phyloP scores from a whole-genome alignment of 2,888 invertebrate species.

The Protophormia terraenovae region DNA sequence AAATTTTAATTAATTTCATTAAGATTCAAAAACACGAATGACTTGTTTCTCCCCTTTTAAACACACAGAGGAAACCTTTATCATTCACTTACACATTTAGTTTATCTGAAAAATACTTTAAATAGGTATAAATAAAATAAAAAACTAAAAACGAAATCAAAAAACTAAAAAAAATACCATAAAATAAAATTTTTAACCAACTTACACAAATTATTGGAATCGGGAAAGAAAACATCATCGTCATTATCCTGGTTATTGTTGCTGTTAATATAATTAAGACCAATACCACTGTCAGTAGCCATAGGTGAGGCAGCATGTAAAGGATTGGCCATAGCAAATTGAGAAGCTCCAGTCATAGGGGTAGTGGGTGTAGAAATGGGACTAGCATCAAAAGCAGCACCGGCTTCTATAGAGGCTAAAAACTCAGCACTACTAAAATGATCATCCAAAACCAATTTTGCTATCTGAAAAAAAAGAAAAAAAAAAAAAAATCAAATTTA shows the following conservation, averaged over 20 bases:
- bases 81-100: not conserved
- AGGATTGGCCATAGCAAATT: slow-evolving; percentile 76
- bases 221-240: slow-evolving; percentile 79
- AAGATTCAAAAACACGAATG: not conserved
- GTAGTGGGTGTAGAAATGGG: slow-evolving; percentile 79
- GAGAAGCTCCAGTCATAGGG: slow-evolving; percentile 77
- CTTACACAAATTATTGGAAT: slow-evolving; percentile 74
- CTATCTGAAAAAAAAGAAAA: slow-evolving; percentile 84
- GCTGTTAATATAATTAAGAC: slow-evolving; percentile 78
- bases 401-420: slow-evolving; percentile 80
- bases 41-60: not conserved
- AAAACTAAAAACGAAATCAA: not conserved
- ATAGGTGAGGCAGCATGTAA: slow-evolving; percentile 74
- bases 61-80: not conserved
- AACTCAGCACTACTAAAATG: slow-evolving; percentile 85
- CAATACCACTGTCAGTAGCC: slow-evolving; percentile 80
- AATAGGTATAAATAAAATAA: not conserved
- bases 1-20: not conserved
- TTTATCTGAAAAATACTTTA: slow-evolving; percentile 12
- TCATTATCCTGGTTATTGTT: slow-evolving; percentile 77
- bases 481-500: not conserved
- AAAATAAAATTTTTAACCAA: slow-evolving; percentile 25
- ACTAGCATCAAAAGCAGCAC: slow-evolving; percentile 80
- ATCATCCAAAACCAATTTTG: slow-evolving; percentile 93
- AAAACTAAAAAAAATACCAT: not conserved